phyloP scores from a whole-genome alignment of 1,140 invertebrate species.

The Eriocheir sinensis region DNA sequence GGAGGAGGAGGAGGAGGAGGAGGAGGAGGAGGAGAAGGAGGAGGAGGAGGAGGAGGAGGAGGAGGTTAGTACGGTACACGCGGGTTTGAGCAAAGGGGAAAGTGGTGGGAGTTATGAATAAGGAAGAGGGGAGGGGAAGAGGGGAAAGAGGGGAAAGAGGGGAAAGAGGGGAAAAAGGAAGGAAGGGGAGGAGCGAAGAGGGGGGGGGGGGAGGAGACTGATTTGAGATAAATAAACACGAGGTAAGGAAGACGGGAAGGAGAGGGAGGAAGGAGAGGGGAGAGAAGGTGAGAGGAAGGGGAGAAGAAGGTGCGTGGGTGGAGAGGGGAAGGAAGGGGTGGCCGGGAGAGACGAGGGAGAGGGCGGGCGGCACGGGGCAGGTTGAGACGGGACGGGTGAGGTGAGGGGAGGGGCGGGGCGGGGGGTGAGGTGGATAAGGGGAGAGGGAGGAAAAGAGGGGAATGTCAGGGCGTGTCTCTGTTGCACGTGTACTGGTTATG shows the following conservation, averaged over 20 bases:
- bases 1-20: background rate
- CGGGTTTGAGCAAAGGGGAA: background rate
- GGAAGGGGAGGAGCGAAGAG: background rate
- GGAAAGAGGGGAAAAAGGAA: background rate
- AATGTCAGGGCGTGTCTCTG: background rate
- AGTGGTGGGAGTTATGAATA: background rate
- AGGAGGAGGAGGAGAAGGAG: constrained; percentile 9
- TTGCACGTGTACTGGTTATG: background rate
- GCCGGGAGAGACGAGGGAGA: background rate
- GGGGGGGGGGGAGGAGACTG: background rate
- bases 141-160: constrained; percentile 28
- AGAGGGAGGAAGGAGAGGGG: no score
- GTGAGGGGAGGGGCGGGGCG: background rate
- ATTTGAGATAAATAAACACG: background rate
- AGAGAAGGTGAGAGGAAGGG: no score
- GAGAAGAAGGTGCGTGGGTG: no score
- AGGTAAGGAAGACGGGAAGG: no score
- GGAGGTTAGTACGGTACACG: constrained; percentile 7
- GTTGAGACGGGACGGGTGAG: no score
- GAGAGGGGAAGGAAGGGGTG: background rate
- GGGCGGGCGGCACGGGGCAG: background rate
- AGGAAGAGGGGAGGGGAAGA: constrained; percentile 26
- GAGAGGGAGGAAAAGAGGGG: background rate
- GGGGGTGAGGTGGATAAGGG: background rate
- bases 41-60: constrained; percentile 17